These are phyloP conservation scores for Apus apus DNA, from an alignment of 2,113 vertebrate species.

Conservation along the genomic window DNA sequence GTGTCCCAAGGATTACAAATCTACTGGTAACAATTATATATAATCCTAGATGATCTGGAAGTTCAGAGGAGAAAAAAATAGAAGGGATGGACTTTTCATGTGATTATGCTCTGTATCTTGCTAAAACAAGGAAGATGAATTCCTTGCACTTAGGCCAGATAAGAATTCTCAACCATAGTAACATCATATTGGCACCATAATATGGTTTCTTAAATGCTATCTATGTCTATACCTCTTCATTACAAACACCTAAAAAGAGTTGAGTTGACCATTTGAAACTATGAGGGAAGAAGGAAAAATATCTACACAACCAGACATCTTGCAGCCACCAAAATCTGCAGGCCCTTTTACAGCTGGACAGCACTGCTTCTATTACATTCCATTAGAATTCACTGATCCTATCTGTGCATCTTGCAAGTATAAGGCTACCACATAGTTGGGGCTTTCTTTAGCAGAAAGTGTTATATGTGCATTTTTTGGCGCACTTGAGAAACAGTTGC, in stretches of 20 bases:
- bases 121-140: not conserved
- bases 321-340: not conserved
- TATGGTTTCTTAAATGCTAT: not conserved
- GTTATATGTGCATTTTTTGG: not conserved
- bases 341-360: not conserved
- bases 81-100: not conserved
- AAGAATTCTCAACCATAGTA: not conserved
- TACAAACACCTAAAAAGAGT: not conserved
- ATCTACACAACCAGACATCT: not conserved
- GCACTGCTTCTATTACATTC: not conserved
- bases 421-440: not conserved
- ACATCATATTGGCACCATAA: not conserved
- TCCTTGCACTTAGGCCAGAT: not conserved
- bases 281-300: not conserved
- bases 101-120: not conserved
- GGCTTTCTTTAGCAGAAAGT: not conserved
- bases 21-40: not conserved
- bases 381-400: not conserved
- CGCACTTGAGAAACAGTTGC: accelerated
- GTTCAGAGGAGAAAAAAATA: not conserved
- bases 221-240: not conserved
- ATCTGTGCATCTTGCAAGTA: not conserved
- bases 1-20: not conserved
- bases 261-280: not conserved
- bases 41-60: not conserved